Base-by-base conservation (phyloP, 2,888 invertebrate genomes). In the Chorisops tibialis region DNA sequence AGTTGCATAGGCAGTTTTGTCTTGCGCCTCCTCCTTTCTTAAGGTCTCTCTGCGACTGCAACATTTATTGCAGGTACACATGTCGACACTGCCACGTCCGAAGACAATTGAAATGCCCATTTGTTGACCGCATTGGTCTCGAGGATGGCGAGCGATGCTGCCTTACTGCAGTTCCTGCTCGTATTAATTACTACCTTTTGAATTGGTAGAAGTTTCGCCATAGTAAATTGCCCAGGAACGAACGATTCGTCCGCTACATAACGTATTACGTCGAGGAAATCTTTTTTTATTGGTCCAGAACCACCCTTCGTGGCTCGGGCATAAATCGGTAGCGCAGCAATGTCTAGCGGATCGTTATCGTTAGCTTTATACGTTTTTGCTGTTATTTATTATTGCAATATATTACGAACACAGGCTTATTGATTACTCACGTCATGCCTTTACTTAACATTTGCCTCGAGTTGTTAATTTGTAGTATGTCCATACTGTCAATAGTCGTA, bases 321-420 rank as follows among this genome's bases (percentile, higher is more conserved):
- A 30, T 30, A 30, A 30, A 9, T 52, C 63, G 41, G 63, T 63
- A 63, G 63, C 60, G 35, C 50, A 50, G 50, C 52, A 56, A 63
- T 52, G 51, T 56, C 62, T 54, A 49, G 35, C 19, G 61, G 61
- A 63, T 63, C 61, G 63, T 63, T 62, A 63, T 65, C 63, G 59
- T 65, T 63, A 63, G 58, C 63, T 63, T 63, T 59, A 54, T 56
- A 63, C 59, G 61, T 52, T 52, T 39, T 7, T 65, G 59, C 63
- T 52, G 59, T 63, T 65, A 65, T 65, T 65, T 65, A 65, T 63
- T 63, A 47, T 16, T 54, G 62, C 60, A 63, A 65, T 65, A 65
- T 62, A 65, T 65, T 65, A 63, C 59, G n/a, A 56, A 60, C 37
- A 16, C 43, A n/a, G 54, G 39, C 63, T 65, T 65, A 65, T 63